These are phyloP conservation scores for Dioctria linearis DNA, from an alignment of 2,888 invertebrate species.

Conservation along the genomic window DNA sequence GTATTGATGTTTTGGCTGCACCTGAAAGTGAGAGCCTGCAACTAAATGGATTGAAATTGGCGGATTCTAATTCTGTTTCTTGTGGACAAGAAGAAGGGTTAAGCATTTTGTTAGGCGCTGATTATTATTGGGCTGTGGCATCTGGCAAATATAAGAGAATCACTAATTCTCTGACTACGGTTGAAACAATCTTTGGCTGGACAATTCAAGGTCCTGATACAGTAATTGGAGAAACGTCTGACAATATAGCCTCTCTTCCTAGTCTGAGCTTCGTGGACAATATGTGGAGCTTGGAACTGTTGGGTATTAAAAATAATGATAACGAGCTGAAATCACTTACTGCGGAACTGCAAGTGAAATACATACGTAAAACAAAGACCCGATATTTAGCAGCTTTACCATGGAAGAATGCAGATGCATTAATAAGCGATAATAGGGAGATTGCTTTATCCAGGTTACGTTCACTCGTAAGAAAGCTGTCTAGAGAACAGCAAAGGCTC, in stretches of 20 bases:
- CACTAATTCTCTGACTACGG: background rate
- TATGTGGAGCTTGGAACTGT: background rate
- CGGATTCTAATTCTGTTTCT: constrained; percentile 5
- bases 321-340: constrained; percentile 5
- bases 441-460: background rate
- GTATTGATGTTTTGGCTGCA: constrained; percentile 11
- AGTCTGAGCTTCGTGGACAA: background rate
- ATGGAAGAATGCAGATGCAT: background rate
- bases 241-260: background rate
- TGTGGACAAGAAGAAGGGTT: background rate
- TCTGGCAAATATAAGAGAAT: constrained; percentile 5
- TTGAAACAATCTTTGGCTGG: background rate
- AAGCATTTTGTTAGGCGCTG: background rate
- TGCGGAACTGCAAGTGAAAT: background rate
- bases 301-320: background rate
- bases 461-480: background rate
- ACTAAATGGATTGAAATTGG: background rate
- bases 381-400: background rate
- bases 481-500: too few relatives aligned
- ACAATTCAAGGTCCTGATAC: background rate
- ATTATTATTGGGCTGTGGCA: constrained; percentile 11
- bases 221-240: constrained; percentile 2
- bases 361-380: background rate
- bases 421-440: constrained; percentile 1
- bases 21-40: constrained; percentile 3